phyloP scores from a whole-genome alignment of 2,888 invertebrate species.

The Latheticus oryzae region DNA sequence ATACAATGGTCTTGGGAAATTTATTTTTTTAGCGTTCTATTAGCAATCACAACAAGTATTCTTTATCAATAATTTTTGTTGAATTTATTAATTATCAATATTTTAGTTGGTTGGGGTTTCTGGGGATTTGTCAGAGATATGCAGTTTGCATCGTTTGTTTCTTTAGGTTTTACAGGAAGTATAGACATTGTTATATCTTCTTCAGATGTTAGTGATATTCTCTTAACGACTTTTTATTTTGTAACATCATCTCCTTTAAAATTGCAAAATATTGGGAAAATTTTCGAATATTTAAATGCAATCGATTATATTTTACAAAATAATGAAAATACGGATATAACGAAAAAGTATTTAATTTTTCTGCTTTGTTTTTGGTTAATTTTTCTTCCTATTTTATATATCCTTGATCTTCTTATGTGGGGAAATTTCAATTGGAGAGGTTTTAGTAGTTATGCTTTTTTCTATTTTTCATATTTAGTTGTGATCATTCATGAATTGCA shows the following conservation, averaged over 20 bases:
- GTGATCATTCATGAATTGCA: conserved; percentile 13
- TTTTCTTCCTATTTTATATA: conserved; percentile 5
- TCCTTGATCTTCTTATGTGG: conserved; percentile 18
- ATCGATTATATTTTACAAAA: background rate
- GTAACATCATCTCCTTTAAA: background rate
- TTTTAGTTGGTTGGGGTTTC: background rate
- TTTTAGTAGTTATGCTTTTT: background rate
- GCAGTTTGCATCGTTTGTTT: conserved; percentile 1
- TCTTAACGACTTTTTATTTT: background rate
- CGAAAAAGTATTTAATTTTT: no score
- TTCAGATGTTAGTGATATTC: background rate
- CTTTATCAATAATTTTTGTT: no score
- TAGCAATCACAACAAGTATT: no score
- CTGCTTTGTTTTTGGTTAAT: background rate
- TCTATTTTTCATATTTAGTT: conserved; percentile 7
- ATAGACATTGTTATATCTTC: conserved; percentile 1
- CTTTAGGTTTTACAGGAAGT: conserved; percentile 1
- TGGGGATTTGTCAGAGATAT: conserved; percentile 2
- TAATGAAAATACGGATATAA: background rate
- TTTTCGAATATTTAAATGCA: no score
- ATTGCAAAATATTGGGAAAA: no score
- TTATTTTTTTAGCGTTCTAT: no score
- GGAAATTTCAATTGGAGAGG: conserved; percentile 3
- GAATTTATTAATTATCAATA: no score
- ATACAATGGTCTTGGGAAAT: conserved; percentile 11